Base-by-base conservation (phyloP, 2,113 vertebrate genomes). In the Monarcha castaneiventris region DNA sequence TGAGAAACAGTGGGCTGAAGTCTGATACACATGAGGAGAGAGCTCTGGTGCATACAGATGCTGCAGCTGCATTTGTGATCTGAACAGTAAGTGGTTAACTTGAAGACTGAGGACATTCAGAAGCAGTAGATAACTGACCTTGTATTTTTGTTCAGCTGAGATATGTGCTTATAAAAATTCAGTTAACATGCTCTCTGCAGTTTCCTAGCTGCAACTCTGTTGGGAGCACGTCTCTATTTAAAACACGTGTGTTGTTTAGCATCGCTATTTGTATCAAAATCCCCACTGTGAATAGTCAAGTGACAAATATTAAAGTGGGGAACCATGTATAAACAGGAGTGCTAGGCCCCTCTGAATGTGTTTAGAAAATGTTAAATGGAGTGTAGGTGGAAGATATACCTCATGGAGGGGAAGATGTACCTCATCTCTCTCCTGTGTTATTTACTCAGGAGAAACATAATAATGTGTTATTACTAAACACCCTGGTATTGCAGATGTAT, bases 121-220 rank as follows among this genome's bases (percentile, higher is more conserved):
- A 88, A 90, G 66, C 72, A 73, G 82, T 49, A 79, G 79, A 87
- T 92, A 96, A 91, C 79, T 94, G 90, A 92, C 87, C 93, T 95
- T 96, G 91, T 95, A 25, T 81, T 90, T 94, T 94, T 90, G 89
- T 94, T 94, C 82, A 89, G 82, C 58, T 95, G 89, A 93, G 92
- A 76, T 84, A 75, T 21, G 20, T 86, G 82, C 91, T 96, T 93
- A 92, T 92, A 95, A 94, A 95, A 96, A 93, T 95, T 93, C 91
- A 93, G 84, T 73, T 94, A 85, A 92, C 75, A 52, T 68, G 78
- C 61, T 88, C 48, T 93, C 89, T 94, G 89, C 89, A 93, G 84
- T 87, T 91, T 95, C 72, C 82, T 74, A 67, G 78, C 89, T 93
- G 87, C 91, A 91, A 43, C 75, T 77, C 91, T 94, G 89, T 19